These are phyloP conservation scores for Tholera decimalis DNA, from an alignment of 2,888 invertebrate species.

Conservation along the genomic window DNA sequence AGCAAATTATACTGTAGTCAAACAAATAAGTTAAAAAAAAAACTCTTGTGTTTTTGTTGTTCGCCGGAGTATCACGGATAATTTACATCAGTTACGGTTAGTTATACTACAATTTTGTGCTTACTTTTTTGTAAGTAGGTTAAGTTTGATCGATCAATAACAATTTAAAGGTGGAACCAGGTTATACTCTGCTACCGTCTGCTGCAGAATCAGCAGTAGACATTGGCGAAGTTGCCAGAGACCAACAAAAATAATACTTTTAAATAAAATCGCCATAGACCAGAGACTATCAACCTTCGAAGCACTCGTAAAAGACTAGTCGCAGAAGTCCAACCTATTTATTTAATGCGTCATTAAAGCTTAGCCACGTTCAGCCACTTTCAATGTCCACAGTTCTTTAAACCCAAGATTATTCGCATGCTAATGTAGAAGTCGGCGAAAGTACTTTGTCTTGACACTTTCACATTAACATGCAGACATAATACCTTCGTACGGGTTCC, in stretches of 20 bases:
- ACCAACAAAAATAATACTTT: not conserved
- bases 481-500: constrained; percentile 70
- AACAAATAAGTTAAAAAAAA: no score
- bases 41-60: no score
- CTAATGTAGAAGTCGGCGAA: constrained; percentile 75
- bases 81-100: constrained; percentile 9
- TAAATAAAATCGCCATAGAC: not conserved
- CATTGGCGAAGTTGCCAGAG: not conserved
- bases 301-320: constrained; percentile 7
- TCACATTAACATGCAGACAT: constrained; percentile 80
- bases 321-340: constrained; percentile 1
- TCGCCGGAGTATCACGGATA: not conserved
- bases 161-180: not conserved
- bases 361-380: constrained; percentile 30
- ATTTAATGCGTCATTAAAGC: constrained; percentile 41
- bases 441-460: constrained; percentile 81
- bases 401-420: constrained; percentile 74
- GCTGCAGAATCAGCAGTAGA: not conserved
- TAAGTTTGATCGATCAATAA: not conserved
- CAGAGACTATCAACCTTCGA: constrained; percentile 4
- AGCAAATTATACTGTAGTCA: no score
- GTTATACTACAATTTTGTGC: constrained; percentile 13
- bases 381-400: constrained; percentile 55
- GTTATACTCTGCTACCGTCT: no score
- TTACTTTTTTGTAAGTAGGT: no score